Conservation (phyloP, 2,797 vertebrate species). For the Anolis apletophallus region DNA sequence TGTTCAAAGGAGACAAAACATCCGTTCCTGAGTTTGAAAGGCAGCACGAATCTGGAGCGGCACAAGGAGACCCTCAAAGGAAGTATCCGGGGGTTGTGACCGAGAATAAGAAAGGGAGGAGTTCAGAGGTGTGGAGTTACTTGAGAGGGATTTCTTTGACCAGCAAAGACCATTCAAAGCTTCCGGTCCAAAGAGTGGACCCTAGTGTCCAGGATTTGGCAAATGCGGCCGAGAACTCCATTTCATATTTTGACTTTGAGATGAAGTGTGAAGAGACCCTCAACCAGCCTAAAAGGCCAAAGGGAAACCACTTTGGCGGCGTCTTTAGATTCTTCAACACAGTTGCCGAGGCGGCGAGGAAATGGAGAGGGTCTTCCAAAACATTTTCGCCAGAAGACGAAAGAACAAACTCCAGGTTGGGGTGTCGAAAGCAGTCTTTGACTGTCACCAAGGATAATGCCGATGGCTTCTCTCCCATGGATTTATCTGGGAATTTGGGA, state of each 20-base stretch:
- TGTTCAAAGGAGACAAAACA: constrained; percentile 63
- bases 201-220: constrained; percentile 82
- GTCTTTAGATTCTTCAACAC: constrained; percentile 89
- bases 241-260: constrained; percentile 81
- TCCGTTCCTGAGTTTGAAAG: constrained; percentile 77
- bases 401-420: constrained; percentile 73
- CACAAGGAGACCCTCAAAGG: constrained; percentile 77
- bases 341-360: constrained; percentile 86
- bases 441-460: constrained; percentile 55
- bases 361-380: constrained; percentile 85
- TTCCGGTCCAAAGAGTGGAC: constrained; percentile 83
- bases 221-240: constrained; percentile 79
- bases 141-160: constrained; percentile 88
- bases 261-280: constrained; percentile 75
- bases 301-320: constrained; percentile 84
- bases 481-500: constrained; percentile 58
- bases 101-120: constrained; percentile 78
- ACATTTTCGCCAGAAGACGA: constrained; percentile 84
- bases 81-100: constrained; percentile 72
- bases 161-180: constrained; percentile 80
- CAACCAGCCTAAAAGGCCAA: constrained; percentile 76
- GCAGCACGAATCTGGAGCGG: constrained; percentile 75
- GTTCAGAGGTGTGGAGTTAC: constrained; percentile 90
- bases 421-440: constrained; percentile 54
- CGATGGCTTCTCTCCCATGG: constrained; percentile 40